Evolutionary conservation across 2,113 vertebrate genomes (phyloP).

Genomic region (Chinchilla lanigera): DNA sequence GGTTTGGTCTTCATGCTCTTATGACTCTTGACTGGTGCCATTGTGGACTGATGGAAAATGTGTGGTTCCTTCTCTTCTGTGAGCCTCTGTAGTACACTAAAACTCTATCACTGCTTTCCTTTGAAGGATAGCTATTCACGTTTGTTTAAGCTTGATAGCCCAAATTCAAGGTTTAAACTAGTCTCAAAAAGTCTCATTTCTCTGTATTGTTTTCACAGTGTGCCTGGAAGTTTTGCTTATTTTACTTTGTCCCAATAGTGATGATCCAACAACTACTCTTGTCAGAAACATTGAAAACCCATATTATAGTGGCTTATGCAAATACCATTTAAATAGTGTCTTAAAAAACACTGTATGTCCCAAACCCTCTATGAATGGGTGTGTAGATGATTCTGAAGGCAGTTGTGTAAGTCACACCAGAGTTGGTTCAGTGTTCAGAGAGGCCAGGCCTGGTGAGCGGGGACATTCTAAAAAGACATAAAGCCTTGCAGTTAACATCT

Average conservation of each 20-base stretch:
- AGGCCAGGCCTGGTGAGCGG: background rate
- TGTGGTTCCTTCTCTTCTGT: background rate
- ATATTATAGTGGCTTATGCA: background rate
- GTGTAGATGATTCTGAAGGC: background rate
- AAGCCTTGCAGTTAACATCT: background rate
- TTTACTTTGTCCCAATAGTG: background rate
- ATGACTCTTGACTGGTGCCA: background rate
- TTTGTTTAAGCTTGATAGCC: background rate
- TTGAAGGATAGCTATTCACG: background rate
- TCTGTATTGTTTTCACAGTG: background rate
- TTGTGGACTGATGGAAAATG: background rate
- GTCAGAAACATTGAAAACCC: background rate
- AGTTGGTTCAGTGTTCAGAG: background rate
- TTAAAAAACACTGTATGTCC: background rate
- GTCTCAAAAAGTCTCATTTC: background rate
- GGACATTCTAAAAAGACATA: background rate
- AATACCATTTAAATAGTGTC: background rate
- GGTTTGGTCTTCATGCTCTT: background rate
- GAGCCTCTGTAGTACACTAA: background rate
- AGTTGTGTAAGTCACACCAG: background rate
- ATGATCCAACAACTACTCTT: slow-evolving; percentile 11
- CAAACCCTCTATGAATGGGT: background rate
- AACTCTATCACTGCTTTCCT: background rate
- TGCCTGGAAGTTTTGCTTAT: background rate
- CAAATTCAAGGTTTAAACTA: background rate